Conservation (phyloP, 2,797 vertebrate genomes). For the Enteromius afrohamiltoni region DNA sequence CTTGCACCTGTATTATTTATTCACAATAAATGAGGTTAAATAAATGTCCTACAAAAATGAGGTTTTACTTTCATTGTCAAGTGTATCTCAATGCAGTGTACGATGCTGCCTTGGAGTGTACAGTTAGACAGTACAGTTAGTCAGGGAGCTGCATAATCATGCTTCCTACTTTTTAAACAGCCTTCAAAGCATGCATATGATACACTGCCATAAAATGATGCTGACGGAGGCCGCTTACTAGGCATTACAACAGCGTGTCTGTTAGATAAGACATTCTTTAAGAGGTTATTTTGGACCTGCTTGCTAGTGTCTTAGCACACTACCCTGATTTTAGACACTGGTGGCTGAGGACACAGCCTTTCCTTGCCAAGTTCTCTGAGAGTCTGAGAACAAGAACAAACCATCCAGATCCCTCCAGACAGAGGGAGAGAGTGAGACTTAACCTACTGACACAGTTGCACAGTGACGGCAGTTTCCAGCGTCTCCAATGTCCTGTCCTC, state of each 20-base stretch:
- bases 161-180: neutral
- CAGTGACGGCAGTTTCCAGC: slow-evolving; percentile 70
- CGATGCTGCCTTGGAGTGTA: neutral
- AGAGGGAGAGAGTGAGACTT: slow-evolving; percentile 61
- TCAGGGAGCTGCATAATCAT: neutral
- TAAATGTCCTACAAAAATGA: neutral
- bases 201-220: neutral
- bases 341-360: slow-evolving; percentile 40
- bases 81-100: neutral
- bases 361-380: slow-evolving; percentile 31
- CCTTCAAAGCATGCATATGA: neutral
- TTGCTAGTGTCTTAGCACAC: slow-evolving; percentile 59
- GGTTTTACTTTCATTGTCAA: neutral
- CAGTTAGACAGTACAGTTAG: neutral
- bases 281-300: slow-evolving; percentile 58
- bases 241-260: neutral
- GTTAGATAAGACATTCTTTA: slow-evolving; percentile 59
- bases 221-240: neutral
- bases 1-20: neutral
- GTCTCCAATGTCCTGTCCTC: slow-evolving; percentile 60
- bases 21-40: too few species aligned
- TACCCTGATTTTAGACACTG: slow-evolving; percentile 47
- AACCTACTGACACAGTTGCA: slow-evolving; percentile 76
- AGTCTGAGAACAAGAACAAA: slow-evolving; percentile 53
- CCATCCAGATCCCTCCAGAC: slow-evolving; percentile 41